phyloP scores from a whole-genome alignment of 1,140 invertebrate species.

The Brachionus manjavacas region DNA sequence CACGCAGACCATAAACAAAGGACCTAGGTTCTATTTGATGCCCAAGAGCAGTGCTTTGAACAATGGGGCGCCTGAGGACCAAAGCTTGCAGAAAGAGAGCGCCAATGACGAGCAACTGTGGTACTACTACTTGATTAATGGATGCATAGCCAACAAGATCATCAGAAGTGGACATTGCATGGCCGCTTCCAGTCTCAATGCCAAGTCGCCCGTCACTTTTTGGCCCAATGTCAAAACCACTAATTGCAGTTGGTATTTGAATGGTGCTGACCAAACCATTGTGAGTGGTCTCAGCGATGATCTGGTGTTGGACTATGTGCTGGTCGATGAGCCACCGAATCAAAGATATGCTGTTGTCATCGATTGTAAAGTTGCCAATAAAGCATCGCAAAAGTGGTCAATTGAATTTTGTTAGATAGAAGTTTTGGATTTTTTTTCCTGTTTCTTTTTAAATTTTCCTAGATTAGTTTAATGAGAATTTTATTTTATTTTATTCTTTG shows the following conservation, averaged over 20 bases:
- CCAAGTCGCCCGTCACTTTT: constrained; percentile 31
- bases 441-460: background rate
- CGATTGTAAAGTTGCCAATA: background rate
- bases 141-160: constrained; percentile 34
- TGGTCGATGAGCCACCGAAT: background rate
- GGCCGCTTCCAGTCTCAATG: constrained; percentile 31
- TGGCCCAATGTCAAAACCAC: constrained; percentile 42
- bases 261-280: constrained; percentile 8
- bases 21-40: constrained; percentile 39
- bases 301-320: background rate
- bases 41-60: background rate
- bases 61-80: background rate
- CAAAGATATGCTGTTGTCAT: constrained; percentile 29
- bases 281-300: constrained; percentile 39
- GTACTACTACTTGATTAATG: constrained; percentile 40
- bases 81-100: background rate
- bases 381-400: constrained; percentile 40
- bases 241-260: constrained; percentile 40
- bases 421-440: background rate
- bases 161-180: constrained; percentile 39
- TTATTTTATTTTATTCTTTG: background rate
- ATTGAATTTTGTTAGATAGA: constrained; percentile 31
- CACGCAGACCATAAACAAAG: background rate
- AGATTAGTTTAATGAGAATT: background rate
- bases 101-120: constrained; percentile 36